Base-by-base conservation (phyloP, 2,113 vertebrate genomes). In the Oncorhynchus gorbuscha region DNA sequence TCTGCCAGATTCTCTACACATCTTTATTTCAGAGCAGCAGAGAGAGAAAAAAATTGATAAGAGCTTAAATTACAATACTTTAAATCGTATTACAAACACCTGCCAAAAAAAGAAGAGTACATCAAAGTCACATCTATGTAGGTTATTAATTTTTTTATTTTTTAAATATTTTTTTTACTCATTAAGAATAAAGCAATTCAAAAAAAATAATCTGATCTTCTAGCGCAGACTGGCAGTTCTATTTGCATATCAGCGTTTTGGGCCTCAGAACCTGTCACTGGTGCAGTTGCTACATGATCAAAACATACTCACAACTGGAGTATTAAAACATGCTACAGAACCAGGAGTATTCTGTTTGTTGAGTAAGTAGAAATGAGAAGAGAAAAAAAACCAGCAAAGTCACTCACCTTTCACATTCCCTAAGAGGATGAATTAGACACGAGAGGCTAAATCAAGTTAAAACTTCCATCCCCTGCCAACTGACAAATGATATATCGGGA, bases 171-270 rank as follows among this genome's bases (percentile, higher is more conserved):
- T 35, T 35, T 35, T 35, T 35, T 76, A 72, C 2, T 9, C 9
- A 45, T 45, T 45, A 45, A 11, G 87, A 85, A 82, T 89, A 90
- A 89, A 86, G 89, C 88, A 86, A 83, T 89, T 49, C 58, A 83
- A 81, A 83, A 69, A 69, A 72, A 49, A 64, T 30, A 83, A 81
- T 79, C 45, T 35, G 69, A 74, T 75, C 72, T 51, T 35, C 65
- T 61, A 51, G 76, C 49, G 55, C 80, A 82, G 69, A 74, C 9
- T 24, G 69, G 80, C 59, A 77, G 62, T 81, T 78, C 71, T 59
- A 70, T 45, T 45, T n/a, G 22, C 48, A 51, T 68, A 32, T 48
- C 66, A 35, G 71, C 28, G 59, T 51, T 69, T 73, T 75, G 72
- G 79, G 69, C 67, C 65, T 45, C 8, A 2, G 45, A 72, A 62